Base-by-base conservation (phyloP, 2,888 invertebrate species). In the Salticus scenicus region DNA sequence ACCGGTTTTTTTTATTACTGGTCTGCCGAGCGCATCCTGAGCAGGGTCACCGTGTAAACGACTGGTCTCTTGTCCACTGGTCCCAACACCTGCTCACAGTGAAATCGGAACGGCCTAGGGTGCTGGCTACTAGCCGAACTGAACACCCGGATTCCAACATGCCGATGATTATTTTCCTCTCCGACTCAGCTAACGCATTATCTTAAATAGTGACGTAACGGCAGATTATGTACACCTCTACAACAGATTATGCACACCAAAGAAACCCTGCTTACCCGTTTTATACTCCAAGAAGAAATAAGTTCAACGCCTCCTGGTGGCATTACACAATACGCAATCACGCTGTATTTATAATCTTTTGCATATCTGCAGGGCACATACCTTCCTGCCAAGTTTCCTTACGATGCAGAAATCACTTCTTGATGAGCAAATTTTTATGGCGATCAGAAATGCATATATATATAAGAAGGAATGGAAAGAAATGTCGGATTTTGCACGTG, bases 271-370 rank as follows among this genome's bases (percentile, higher is more conserved):
- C 12, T 10, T 47, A 47, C 47, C 47, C 17, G 47, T 47, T 31
- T 66, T 66, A 28, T 66, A 30, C 66, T 30, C 66, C 66, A 66
- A 1, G 20, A 20, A 66, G 66, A 12, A 66, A 17, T 12, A 66
- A 30, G 66, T 66, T 66, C 66, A 66, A 28, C 28, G 66, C 66
- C 66, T 17, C n/a, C 47, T 47, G 47, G 47, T 1, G 47, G n/a
- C 47, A 47, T 47, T 47, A 47, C 47, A 17, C 17, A 47, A 10
- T 17, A 17, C 47, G 47, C 47, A 47, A 47, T 47, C 47, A 47
- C 47, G 17, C 8, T 47, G 7, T 14, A 47, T 10, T 47, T 47
- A 7, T n/a, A 12, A 47, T 47, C 47, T 12, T 47, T 47, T n/a
- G n/a, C 47, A 47, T 37, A 37, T 37, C 37, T 37, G 37, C 37